These are phyloP conservation scores for Xylota sylvarum DNA, from an alignment of 2,888 invertebrate species.

Conservation along the genomic window DNA sequence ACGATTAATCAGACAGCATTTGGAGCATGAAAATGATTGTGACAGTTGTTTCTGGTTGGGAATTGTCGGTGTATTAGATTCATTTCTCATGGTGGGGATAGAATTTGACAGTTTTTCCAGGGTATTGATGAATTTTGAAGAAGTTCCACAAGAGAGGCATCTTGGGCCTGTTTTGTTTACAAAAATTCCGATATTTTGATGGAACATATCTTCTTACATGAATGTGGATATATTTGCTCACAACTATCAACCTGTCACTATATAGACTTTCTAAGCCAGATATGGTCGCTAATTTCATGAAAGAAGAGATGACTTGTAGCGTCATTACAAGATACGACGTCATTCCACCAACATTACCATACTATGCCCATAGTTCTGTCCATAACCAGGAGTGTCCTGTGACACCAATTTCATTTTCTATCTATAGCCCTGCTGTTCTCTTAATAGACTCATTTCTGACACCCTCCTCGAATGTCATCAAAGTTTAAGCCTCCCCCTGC, in stretches of 20 bases:
- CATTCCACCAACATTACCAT: too few relatives aligned
- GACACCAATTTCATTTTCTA: background rate
- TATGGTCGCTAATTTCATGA: background rate
- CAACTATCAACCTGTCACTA: too few relatives aligned
- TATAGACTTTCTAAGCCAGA: too few relatives aligned
- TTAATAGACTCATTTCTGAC: background rate
- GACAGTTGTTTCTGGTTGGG: slow-evolving; percentile 1
- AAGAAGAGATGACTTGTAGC: too few relatives aligned
- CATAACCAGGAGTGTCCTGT: background rate
- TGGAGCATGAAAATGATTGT: slow-evolving; percentile 4
- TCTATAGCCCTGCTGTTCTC: background rate
- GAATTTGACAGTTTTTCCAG: background rate
- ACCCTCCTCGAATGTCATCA: background rate
- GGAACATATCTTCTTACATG: too few relatives aligned
- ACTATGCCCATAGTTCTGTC: too few relatives aligned
- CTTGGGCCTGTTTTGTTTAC: background rate
- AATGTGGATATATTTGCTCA: too few relatives aligned
- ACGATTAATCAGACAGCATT: slow-evolving; percentile 5
- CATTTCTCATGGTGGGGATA: background rate
- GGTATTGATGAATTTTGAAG: background rate
- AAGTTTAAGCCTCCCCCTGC: background rate
- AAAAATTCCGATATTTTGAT: too few relatives aligned
- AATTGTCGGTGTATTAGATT: background rate
- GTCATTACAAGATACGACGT: too few relatives aligned
- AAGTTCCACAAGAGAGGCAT: background rate